Evolutionary conservation across 2,888 invertebrate genomes (phyloP).

Genomic region (Agrotis exclamationis): DNA sequence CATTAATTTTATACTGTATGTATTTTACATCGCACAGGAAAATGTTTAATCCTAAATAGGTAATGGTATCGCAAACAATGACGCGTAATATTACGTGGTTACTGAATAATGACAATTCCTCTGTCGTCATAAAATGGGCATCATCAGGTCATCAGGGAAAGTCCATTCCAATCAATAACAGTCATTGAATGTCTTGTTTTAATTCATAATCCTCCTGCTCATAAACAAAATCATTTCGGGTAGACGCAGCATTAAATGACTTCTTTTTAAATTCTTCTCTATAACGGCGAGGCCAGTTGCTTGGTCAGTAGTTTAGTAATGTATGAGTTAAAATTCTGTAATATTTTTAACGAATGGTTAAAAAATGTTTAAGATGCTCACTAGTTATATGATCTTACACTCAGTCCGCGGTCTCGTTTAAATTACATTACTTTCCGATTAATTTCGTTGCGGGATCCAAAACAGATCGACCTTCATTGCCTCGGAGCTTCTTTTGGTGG

Average conservation of each 20-base stretch:
- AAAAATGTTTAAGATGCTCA: too few relatives aligned
- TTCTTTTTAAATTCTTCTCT: too few relatives aligned
- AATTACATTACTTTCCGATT: slow-evolving; percentile 64
- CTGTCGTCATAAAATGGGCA: neutral
- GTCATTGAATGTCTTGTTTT: neutral
- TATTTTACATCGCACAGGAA: neutral
- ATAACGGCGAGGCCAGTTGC: too few relatives aligned
- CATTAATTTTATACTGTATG: neutral
- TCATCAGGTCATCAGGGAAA: slow-evolving; percentile 7
- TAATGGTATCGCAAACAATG: slow-evolving; percentile 1
- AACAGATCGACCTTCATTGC: too few relatives aligned
- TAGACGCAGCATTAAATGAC: neutral
- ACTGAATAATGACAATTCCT: neutral
- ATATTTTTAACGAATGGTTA: too few relatives aligned
- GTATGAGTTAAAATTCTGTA: too few relatives aligned
- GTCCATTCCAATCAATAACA: slow-evolving; percentile 6
- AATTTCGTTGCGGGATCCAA: too few relatives aligned
- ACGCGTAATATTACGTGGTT: neutral
- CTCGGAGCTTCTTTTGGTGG: too few relatives aligned
- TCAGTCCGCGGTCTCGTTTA: neutral
- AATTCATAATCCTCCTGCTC: neutral
- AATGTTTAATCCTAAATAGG: neutral
- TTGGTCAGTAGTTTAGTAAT: too few relatives aligned
- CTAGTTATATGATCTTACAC: neutral
- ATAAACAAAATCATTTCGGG: neutral